Evolutionary conservation across 1,140 invertebrate species (phyloP).

Genomic region (Polypedilum vanderplanki): DNA sequence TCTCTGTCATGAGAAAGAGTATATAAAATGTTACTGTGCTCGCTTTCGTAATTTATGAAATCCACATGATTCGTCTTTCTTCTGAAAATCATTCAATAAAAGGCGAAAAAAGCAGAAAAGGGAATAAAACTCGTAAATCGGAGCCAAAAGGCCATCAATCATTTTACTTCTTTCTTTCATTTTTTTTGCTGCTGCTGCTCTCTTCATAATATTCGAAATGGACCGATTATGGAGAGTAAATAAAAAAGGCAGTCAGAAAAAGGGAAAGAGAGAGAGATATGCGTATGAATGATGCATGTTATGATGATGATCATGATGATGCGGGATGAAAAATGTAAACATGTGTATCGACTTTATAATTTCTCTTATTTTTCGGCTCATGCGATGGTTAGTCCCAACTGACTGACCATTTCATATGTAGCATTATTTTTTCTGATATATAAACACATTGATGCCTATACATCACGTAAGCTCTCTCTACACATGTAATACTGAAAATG

Average conservation of each 20-base stretch:
- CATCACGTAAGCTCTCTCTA: too few relatives aligned
- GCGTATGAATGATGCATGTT: conserved; percentile 5
- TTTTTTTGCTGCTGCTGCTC: not conserved
- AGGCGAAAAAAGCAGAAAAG: not conserved
- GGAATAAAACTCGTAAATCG: conserved; percentile 5
- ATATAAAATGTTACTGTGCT: not conserved
- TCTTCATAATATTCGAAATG: not conserved
- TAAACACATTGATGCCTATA: too few relatives aligned
- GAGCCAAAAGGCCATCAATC: conserved; percentile 10
- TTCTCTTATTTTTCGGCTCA: not conserved
- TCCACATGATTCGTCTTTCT: conserved; percentile 5
- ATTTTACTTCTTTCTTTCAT: not conserved
- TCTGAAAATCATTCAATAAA: not conserved
- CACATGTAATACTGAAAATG: not conserved
- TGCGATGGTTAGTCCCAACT: not conserved
- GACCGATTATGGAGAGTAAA: conserved; percentile 11
- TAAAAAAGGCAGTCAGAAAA: not conserved
- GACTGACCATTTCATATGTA: not conserved
- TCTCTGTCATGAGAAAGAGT: not conserved
- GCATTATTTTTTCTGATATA: not conserved
- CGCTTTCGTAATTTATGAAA: not conserved
- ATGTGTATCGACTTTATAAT: conserved; percentile 7
- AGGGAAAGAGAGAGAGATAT: not conserved
- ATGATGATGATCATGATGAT: not conserved
- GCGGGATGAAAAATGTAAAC: conserved; percentile 11